A percentile compares a stretch with the other conserved stretches of the same genome.
These are phyloP conservation scores for Gymnobelideus leadbeateri DNA, from an alignment of 2,113 vertebrate genomes.

Conservation along the genomic window DNA sequence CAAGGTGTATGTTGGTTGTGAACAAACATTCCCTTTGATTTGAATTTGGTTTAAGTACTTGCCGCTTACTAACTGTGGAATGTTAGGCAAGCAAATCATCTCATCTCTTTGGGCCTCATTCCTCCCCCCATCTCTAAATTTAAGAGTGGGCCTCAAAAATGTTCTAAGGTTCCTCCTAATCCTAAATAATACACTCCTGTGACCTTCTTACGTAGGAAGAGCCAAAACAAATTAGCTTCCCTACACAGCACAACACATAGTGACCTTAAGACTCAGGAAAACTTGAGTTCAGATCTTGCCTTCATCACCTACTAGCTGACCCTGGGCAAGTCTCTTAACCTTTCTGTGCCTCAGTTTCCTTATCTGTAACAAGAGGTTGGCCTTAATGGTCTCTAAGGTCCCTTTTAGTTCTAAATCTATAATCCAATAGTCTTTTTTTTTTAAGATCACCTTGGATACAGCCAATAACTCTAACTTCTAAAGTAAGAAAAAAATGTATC, in stretches of 20 bases:
- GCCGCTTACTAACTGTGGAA: background rate
- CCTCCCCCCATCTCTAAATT: background rate
- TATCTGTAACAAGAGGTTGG: background rate
- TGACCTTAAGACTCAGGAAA: background rate
- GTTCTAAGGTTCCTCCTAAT: background rate
- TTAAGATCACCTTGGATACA: background rate
- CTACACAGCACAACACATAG: background rate
- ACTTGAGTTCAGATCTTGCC: background rate
- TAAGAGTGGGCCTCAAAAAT: background rate
- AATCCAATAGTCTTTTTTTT: background rate
- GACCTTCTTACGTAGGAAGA: background rate
- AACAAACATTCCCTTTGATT: conserved; percentile 26
- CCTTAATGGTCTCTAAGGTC: background rate
- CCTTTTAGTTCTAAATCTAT: background rate
- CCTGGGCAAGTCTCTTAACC: background rate
- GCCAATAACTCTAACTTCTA: background rate
- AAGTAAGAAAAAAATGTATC: background rate
- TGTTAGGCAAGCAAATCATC: background rate
- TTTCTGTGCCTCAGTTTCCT: background rate
- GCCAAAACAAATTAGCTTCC: background rate
- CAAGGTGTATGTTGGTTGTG: background rate
- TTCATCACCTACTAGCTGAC: background rate
- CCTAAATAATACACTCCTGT: background rate
- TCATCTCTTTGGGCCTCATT: background rate
- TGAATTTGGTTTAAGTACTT: conserved; percentile 46